phyloP scores from a whole-genome alignment of 2,888 invertebrate species.

The Nymphalis c-album region DNA sequence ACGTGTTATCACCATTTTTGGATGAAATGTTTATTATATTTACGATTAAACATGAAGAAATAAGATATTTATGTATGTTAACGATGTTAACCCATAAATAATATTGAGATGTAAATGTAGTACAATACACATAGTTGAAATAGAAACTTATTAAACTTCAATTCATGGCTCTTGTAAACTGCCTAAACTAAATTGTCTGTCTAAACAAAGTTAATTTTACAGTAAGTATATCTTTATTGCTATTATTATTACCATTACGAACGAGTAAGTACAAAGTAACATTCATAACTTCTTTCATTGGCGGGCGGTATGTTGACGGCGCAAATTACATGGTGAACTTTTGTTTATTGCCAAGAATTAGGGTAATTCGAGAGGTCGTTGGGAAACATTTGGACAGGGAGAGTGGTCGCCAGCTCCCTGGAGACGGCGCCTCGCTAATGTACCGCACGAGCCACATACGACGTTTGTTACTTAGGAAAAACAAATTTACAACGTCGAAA shows the following conservation, averaged over 20 bases:
- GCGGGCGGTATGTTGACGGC: constrained; percentile 17
- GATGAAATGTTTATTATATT: no score
- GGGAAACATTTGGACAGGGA: constrained; percentile 20
- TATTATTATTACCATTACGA: background rate
- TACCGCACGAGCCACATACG: constrained; percentile 7
- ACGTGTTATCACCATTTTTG: no score
- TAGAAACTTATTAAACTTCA: no score
- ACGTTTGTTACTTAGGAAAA: background rate
- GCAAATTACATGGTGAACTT: constrained; percentile 28
- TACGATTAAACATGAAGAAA: no score
- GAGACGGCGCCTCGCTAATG: constrained; percentile 16
- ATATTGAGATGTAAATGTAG: no score
- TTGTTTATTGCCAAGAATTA: constrained; percentile 29
- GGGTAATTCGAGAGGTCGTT: constrained; percentile 25
- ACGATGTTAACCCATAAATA: no score
- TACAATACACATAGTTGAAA: no score
- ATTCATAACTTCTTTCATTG: constrained; percentile 18
- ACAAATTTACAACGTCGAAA: constrained; percentile 1
- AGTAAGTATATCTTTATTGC: no score
- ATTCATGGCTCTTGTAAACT: no score
- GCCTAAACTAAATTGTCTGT: no score
- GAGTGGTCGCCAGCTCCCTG: constrained; percentile 19
- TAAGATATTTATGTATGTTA: no score
- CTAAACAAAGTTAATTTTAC: no score
- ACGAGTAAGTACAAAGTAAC: background rate